These are phyloP conservation scores for Junonia oenone DNA, from an alignment of 2,888 invertebrate species.

Conservation along the genomic window DNA sequence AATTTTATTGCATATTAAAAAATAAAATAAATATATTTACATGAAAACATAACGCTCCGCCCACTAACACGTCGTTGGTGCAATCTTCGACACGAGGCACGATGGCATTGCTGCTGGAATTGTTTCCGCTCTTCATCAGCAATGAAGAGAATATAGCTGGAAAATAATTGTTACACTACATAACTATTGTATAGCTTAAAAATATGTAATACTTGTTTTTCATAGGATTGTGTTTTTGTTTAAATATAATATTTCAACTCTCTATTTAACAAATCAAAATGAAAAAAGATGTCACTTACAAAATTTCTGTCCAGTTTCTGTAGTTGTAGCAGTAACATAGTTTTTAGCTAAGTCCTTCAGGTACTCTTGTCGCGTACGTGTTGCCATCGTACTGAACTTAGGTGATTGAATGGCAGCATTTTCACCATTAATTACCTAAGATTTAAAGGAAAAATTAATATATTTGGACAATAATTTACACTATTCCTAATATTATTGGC, in stretches of 20 bases:
- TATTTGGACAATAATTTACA: not conserved
- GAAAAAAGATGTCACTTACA: conserved; percentile 81
- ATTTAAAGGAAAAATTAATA: not conserved
- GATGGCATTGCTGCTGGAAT: conserved; percentile 84
- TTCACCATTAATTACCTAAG: conserved; percentile 94
- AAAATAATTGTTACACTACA: too few species aligned
- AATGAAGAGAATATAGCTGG: conserved; percentile 84
- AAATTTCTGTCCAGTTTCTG: conserved; percentile 92
- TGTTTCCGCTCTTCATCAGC: conserved; percentile 83
- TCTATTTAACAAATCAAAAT: not conserved
- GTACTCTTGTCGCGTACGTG: conserved; percentile 96
- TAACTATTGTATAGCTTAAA: too few species aligned
- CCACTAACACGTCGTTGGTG: conserved; percentile 86
- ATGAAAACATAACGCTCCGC: conserved; percentile 91
- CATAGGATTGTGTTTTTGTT: too few species aligned
- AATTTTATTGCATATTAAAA: too few species aligned
- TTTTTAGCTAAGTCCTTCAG: conserved; percentile 94
- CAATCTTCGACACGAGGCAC: conserved; percentile 71
- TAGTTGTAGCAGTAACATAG: conserved; percentile 87
- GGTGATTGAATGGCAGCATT: conserved; percentile 97
- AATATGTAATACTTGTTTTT: too few species aligned
- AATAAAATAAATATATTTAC: conserved; percentile 66
- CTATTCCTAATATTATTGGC: not conserved
- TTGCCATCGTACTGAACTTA: conserved; percentile 98
- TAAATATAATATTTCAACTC: too few species aligned